Evolutionary conservation across 2,888 invertebrate species (phyloP).

Genomic region (Ichneumoninae sp.): DNA sequence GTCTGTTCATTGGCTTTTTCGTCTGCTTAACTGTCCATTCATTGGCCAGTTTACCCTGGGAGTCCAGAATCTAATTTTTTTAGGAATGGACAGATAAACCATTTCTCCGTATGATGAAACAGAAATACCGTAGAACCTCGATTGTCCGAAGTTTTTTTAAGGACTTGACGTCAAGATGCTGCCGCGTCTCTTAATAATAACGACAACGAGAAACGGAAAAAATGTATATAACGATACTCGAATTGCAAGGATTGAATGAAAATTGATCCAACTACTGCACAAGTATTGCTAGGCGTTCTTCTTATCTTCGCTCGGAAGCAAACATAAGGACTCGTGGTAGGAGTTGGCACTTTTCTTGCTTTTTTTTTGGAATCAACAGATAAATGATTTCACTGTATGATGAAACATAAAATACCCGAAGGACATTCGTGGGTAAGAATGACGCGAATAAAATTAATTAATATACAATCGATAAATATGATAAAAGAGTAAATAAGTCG

Average conservation of each 20-base stretch:
- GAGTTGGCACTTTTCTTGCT: not conserved
- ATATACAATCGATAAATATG: not conserved
- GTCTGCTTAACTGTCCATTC: too few species aligned
- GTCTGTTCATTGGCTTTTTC: too few species aligned
- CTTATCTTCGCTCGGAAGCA: not conserved
- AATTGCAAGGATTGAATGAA: not conserved
- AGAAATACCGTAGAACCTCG: too few species aligned
- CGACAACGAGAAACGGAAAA: not conserved
- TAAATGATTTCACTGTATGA: not conserved
- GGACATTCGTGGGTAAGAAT: too few species aligned
- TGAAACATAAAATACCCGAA: not conserved
- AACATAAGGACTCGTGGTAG: not conserved
- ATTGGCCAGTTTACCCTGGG: too few species aligned
- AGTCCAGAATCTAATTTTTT: too few species aligned
- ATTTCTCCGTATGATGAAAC: too few species aligned
- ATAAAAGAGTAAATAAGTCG: too few species aligned
- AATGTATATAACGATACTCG: not conserved
- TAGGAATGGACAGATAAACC: too few species aligned
- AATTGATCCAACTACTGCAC: not conserved
- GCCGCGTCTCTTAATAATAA: not conserved
- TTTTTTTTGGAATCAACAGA: not conserved
- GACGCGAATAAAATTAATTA: not conserved
- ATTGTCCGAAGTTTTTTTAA: too few species aligned
- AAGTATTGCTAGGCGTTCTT: not conserved
- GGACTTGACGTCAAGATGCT: not conserved